phyloP scores from a whole-genome alignment of 2,113 vertebrate genomes.

The Nothobranchius furzeri region DNA sequence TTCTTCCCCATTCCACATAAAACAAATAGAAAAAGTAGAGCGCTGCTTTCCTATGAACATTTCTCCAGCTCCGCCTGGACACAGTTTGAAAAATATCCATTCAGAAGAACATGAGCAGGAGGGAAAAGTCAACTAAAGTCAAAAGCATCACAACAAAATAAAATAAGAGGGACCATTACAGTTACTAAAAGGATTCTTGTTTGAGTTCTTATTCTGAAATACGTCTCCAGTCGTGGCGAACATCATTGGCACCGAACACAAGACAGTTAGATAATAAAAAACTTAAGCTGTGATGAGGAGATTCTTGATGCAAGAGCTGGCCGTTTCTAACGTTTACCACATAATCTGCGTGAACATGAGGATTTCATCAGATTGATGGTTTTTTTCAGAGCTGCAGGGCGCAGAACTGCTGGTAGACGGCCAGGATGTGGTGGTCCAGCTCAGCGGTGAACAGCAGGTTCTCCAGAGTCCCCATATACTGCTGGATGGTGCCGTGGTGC shows the following conservation, averaged over 20 bases:
- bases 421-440: conserved; percentile 95
- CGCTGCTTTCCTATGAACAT: conserved; percentile 1
- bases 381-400: conserved; percentile 88
- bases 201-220: conserved; percentile 28
- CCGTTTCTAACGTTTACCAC: conserved; percentile 39
- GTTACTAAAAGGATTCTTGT: conserved; percentile 1
- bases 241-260: conserved; percentile 40
- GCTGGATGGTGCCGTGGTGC: conserved; percentile 97
- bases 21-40: conserved; percentile 73
- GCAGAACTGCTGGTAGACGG: conserved; percentile 98
- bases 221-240: conserved; percentile 19
- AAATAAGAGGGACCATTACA: conserved; percentile 20
- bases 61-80: conserved; percentile 12
- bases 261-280: conserved; percentile 7
- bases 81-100: conserved; percentile 58
- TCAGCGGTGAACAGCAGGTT: conserved; percentile 98
- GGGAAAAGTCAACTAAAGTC: conserved; percentile 31
- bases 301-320: conserved; percentile 76
- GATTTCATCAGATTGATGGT: background rate
- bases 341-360: background rate
- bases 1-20: conserved; percentile 66
- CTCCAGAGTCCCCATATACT: conserved; percentile 98
- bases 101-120: conserved; percentile 37
- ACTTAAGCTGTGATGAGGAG: conserved; percentile 35
- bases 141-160: background rate